Evolutionary conservation across 2,113 vertebrate genomes (phyloP).

Genomic region (Mola mola): DNA sequence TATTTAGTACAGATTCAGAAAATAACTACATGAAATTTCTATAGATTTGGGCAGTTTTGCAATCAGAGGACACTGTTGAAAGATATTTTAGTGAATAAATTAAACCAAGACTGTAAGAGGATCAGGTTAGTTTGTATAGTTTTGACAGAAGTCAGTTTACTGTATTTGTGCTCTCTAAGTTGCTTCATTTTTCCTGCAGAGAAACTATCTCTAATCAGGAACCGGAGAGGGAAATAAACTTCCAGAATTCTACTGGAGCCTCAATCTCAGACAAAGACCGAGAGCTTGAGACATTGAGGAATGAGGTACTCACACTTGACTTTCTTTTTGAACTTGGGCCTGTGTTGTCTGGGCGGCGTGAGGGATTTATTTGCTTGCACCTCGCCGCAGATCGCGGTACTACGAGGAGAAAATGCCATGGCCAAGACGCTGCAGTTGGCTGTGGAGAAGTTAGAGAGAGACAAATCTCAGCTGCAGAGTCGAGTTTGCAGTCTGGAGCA

Average conservation of each 20-base stretch:
- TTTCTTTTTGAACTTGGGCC: too few species aligned
- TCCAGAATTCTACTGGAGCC: conserved; percentile 84
- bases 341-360: background rate
- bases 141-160: too few species aligned
- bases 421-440: conserved; percentile 90
- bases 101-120: too few species aligned
- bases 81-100: too few species aligned
- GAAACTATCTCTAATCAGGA: conserved; percentile 67
- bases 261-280: conserved; percentile 90
- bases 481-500: conserved; percentile 90
- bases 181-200: conserved; percentile 76
- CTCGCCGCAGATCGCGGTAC: conserved; percentile 84
- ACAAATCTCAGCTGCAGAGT: conserved; percentile 90
- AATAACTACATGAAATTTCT: too few species aligned
- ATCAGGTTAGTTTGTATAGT: too few species aligned
- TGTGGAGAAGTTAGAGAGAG: conserved; percentile 89
- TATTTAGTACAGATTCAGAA: too few species aligned
- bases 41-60: too few species aligned
- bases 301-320: conserved; percentile 82
- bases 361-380: background rate
- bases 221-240: conserved; percentile 79
- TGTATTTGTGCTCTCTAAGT: too few species aligned
- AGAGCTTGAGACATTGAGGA: conserved; percentile 92
- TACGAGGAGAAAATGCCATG: conserved; percentile 89
- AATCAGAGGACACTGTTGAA: too few species aligned